phyloP scores from a whole-genome alignment of 2,113 vertebrate genomes.

The Lophotis ruficrista region DNA sequence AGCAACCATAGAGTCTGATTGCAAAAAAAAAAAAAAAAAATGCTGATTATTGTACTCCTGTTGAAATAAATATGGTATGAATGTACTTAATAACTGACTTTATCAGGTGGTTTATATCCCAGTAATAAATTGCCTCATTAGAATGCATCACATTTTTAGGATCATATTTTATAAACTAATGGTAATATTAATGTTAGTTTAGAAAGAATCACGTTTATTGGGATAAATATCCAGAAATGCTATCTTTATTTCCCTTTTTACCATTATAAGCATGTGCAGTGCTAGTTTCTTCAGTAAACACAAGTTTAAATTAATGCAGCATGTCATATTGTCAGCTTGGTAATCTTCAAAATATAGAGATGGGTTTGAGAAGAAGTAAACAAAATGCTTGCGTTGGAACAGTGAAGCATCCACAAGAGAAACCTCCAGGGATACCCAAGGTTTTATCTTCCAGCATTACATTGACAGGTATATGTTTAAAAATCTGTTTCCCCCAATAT shows the following conservation, averaged over 20 bases:
- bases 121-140: background rate
- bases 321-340: constrained; percentile 5
- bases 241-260: background rate
- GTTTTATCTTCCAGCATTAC: constrained; percentile 3
- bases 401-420: background rate
- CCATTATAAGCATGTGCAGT: background rate
- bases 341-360: constrained; percentile 12
- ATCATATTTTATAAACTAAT: background rate
- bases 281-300: background rate
- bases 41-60: background rate
- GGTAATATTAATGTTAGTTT: background rate
- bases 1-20: background rate
- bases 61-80: rapidly evolving
- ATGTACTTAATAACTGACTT: background rate
- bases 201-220: background rate
- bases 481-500: constrained; percentile 12
- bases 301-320: constrained; percentile 35
- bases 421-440: background rate
- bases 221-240: background rate
- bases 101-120: background rate
- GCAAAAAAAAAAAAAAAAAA: background rate
- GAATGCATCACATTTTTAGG: background rate
- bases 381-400: constrained; percentile 22
- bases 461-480: constrained; percentile 2
- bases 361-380: constrained; percentile 44